Evolutionary conservation across 2,888 invertebrate genomes (phyloP), one percentile per base, ranked within the genome.

Genomic region (Drosophila ustulata): DNA sequence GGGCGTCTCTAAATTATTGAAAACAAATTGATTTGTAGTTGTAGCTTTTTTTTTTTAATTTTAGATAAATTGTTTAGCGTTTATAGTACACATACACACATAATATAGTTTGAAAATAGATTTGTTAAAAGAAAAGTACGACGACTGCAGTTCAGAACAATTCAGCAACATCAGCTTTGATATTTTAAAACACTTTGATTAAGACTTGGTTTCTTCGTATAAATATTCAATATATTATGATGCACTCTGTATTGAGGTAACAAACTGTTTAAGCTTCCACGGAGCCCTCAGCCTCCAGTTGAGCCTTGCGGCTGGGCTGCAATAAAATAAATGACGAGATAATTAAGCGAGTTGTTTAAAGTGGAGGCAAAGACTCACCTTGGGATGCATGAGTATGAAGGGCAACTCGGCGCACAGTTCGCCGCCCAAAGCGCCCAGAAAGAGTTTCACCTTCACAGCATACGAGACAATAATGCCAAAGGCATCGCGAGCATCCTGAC

Each of bases 391-490:
- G 77, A 98, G 93, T 75, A 98, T 96, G 93, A 98, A 97, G 45
- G 98, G 98, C 90, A 98, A 93, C 92, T 98, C 98, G 3, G 98
- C 98, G 30, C 96, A 95, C 50, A 99, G 93, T 93, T 98, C 98
- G 4, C 98, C 98, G 68, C 97, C 97, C 77, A 98, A 94, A 51
- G 98, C 97, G 23, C 97, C 98, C 78, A 99, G 94, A 92, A 97
- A 98, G 55, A 99, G 94, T 93, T 98, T 98, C 56, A 98, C 97
- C 93, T 98, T 98, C 41, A 97, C 97, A 63, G 97, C 97, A 94
- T 99, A 99, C 43, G 98, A 98, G 9, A 99, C 98, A 79, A 98
- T 96, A 88, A 98, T 98, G 68, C 98, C 98, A 91, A 98, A 97
- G 55, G 97, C 96, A 92, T 98, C 98, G 71, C 97, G 95, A 87